Conservation (phyloP, 2,797 vertebrate genomes). For the Chelmon rostratus region DNA sequence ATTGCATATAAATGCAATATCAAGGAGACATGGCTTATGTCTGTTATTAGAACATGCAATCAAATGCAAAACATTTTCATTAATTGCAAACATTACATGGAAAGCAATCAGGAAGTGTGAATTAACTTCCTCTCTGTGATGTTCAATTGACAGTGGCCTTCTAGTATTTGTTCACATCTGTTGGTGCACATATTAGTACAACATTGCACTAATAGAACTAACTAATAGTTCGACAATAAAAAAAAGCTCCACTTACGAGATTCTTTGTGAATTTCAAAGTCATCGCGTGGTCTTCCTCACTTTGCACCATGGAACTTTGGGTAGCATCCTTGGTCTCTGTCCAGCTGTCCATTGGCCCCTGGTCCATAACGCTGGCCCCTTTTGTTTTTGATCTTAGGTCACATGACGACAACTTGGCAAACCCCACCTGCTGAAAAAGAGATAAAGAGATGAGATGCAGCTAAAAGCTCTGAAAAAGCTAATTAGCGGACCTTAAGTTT, state of each 20-base stretch:
- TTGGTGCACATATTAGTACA: no score
- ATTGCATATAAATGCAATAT: background rate
- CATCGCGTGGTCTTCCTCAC: background rate
- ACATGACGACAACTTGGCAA: background rate
- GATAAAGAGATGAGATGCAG: background rate
- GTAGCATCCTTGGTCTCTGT: background rate
- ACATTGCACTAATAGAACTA: background rate
- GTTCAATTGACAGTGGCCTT: background rate
- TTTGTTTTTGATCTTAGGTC: background rate
- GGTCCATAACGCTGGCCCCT: background rate
- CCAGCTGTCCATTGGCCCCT: background rate
- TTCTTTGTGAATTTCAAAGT: background rate
- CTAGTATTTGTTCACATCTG: background rate
- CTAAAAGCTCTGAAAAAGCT: background rate
- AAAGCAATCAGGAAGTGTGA: background rate
- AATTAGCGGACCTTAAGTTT: background rate
- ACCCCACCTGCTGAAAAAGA: background rate
- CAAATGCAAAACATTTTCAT: background rate
- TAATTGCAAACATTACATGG: background rate
- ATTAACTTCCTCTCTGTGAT: background rate
- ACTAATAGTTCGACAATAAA: background rate
- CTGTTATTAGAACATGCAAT: background rate
- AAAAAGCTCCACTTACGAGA: conserved; percentile 5
- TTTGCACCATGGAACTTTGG: background rate
- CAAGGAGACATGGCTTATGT: background rate